A percentile compares a stretch with the other conserved stretches of the same genome.
Evolutionary conservation across 2,888 invertebrate genomes (phyloP).

Genomic region (Agrochola litura): DNA sequence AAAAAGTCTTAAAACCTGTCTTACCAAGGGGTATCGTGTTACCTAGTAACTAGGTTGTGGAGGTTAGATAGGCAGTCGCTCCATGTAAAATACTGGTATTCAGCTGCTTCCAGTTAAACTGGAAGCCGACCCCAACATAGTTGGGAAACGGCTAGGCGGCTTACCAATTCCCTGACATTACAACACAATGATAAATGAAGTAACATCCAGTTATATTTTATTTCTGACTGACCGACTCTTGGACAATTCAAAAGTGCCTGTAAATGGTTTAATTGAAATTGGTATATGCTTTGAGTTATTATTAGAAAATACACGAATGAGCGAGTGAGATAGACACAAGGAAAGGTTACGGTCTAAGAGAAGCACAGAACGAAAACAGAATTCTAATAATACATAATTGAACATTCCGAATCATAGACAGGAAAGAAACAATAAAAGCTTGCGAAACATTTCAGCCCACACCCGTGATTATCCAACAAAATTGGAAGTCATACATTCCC

Average conservation of each 20-base stretch:
- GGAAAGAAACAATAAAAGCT: slow-evolving; percentile 41
- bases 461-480: slow-evolving; percentile 48
- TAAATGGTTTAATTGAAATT: too few species aligned
- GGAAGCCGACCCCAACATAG: too few species aligned
- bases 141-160: too few species aligned
- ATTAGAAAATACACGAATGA: neutral
- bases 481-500: slow-evolving; percentile 50
- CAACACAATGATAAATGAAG: neutral
- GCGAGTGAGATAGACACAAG: neutral
- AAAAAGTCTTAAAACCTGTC: too few species aligned
- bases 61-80: too few species aligned
- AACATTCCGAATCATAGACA: slow-evolving; percentile 40
- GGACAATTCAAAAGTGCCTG: too few species aligned
- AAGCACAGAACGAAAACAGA: slow-evolving; percentile 1
- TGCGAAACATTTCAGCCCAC: slow-evolving; percentile 31
- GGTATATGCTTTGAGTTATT: neutral
- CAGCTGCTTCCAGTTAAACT: too few species aligned
- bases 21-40: too few species aligned
- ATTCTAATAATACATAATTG: slow-evolving; percentile 36
- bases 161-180: too few species aligned
- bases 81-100: too few species aligned
- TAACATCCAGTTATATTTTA: neutral
- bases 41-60: too few species aligned
- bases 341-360: neutral
- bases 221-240: neutral